These are phyloP conservation scores for Psittacara wagleri DNA, from an alignment of 2,113 vertebrate genomes.

Conservation along the genomic window DNA sequence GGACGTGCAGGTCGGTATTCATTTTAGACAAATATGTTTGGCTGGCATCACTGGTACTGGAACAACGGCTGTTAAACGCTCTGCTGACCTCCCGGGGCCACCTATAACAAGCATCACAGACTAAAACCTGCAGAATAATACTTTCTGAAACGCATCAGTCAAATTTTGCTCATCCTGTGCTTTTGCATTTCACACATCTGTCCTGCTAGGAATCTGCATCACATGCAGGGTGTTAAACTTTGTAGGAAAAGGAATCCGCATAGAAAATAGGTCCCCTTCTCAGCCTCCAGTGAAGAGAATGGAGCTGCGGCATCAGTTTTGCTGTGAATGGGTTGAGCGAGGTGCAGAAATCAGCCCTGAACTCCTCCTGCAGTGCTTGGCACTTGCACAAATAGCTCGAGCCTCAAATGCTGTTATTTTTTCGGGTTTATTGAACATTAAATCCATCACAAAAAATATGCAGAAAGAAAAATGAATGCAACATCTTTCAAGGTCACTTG, in stretches of 20 bases:
- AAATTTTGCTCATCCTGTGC: not conserved
- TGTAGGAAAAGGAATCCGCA: not conserved
- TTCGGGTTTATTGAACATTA: conserved; percentile 24
- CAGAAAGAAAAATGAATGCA: conserved; percentile 11
- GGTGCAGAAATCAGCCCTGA: not conserved
- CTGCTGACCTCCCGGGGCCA: not conserved
- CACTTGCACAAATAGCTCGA: not conserved
- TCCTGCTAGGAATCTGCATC: not conserved
- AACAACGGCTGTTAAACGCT: not conserved
- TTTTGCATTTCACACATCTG: not conserved
- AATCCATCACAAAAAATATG: conserved; percentile 1
- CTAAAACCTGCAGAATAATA: not conserved
- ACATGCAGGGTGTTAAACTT: not conserved
- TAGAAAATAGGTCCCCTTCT: not conserved
- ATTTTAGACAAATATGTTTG: not conserved
- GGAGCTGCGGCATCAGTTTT: not conserved
- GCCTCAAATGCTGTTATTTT: not conserved
- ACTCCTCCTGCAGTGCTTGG: not conserved
- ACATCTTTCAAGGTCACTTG: not conserved
- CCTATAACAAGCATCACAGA: not conserved
- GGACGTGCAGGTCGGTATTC: not conserved
- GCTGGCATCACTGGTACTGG: not conserved
- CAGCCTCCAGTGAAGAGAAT: not conserved
- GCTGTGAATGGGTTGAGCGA: not conserved
- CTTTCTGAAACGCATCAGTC: not conserved